These are phyloP conservation scores for Diglossa cyanea DNA, from an alignment of 2,797 vertebrate genomes.

Conservation along the genomic window DNA sequence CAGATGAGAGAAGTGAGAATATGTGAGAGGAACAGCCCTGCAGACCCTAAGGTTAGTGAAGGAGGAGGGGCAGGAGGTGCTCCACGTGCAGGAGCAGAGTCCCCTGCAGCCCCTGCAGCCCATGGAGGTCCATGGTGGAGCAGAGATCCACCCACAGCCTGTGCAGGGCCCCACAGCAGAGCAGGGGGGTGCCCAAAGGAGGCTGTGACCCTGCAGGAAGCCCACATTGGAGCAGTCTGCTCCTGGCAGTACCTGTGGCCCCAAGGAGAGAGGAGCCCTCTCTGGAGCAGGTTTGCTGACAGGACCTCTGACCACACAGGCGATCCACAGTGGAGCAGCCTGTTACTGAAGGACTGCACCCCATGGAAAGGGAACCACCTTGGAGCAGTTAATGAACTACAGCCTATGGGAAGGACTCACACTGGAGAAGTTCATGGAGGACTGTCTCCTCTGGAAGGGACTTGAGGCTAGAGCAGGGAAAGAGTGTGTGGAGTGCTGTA, in stretches of 20 bases:
- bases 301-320: not conserved
- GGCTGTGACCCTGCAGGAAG: not conserved
- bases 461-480: not conserved
- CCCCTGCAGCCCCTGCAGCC: not conserved
- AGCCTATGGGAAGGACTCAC: not conserved
- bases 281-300: not conserved
- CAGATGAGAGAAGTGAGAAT: not conserved
- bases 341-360: not conserved
- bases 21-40: not conserved
- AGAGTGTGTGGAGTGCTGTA: not conserved
- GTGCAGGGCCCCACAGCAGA: not conserved
- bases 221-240: fast-evolving
- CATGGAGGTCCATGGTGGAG: too few species aligned
- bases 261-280: not conserved
- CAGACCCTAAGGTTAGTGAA: not conserved
- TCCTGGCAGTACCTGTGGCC: not conserved
- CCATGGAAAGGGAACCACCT: not conserved
- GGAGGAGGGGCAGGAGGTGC: not conserved
- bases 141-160: not conserved
- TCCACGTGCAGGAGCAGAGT: fast-evolving
- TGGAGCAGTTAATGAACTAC: not conserved
- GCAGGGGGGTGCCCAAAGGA: fast-evolving
- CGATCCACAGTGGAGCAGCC: not conserved
- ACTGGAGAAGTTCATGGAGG: not conserved
- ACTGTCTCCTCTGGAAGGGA: not conserved